Evolutionary conservation across 2,888 invertebrate species (phyloP), one percentile per base, ranked within the genome.

Genomic region (Oegoconia quadripuncta): DNA sequence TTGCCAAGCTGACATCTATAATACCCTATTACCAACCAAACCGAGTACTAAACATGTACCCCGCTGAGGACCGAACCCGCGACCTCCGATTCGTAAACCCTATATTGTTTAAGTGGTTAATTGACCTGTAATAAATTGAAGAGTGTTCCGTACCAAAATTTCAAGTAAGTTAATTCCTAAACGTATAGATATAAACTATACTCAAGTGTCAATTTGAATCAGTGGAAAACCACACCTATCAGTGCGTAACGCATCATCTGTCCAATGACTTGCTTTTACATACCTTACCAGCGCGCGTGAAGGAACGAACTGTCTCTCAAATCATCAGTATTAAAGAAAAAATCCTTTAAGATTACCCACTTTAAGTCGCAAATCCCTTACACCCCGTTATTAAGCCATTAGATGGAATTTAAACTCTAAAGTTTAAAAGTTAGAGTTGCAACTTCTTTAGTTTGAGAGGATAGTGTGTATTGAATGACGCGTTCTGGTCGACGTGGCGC

Each of bases 401-500:
- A 27, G 7, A 9, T 12, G 16, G 14, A 29, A 11, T 23, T 20
- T 34, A 1, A 15, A 16, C 15, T 25, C 8, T 25, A 34, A 12
- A 26, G n/a, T 3, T 14, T 15, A 23, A 3, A 8, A 2, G 4
- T 9, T 14, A 34, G 9, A 28, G 13, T 27, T 14, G 14, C 6
- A 20, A 7, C 12, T n/a, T n/a, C n/a, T n/a, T n/a, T n/a, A n/a
- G n/a, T n/a, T n/a, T 2, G 27, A 7, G 12, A 12, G 9, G 27
- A 12, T 27, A 20, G n/a, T n/a, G n/a, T 68, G 61, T 62, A 59
- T 58, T 55, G 50, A 59, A 58, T 59, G 60, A 41, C 55, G 54
- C 74, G 83, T 82, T 82, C 74, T 81, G 80, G 78, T 83, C 69
- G 59, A 69, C 74, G 69, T 55, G 67, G 67, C 82, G 83, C 65